Conservation (phyloP, 1,140 invertebrate species). For the Caerostris darwini region DNA sequence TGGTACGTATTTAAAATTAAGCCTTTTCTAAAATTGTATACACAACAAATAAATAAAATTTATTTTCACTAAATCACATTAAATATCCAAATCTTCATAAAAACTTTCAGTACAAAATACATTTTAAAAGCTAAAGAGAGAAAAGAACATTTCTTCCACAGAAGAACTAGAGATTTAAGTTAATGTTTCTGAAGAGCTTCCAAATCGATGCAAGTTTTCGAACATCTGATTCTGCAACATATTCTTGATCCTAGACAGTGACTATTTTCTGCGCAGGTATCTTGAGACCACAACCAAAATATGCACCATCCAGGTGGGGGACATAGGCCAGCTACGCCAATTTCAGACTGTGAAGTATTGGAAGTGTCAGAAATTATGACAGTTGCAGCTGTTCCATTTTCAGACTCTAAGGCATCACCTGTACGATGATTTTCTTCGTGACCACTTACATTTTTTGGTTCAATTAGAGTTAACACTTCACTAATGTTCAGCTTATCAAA, state of each 20-base stretch:
- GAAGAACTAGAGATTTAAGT: no score
- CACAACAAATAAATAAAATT: no score
- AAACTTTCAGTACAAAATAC: no score
- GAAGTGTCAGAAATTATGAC: not conserved
- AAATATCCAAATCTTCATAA: no score
- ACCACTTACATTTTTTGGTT: not conserved
- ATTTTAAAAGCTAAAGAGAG: no score
- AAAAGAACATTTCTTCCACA: no score
- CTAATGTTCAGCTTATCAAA: no score
- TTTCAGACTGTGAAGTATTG: not conserved
- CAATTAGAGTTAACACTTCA: not conserved
- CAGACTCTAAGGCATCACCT: not conserved
- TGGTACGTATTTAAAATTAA: no score
- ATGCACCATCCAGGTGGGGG: constrained; percentile 31
- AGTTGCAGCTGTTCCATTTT: not conserved
- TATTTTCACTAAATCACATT: no score
- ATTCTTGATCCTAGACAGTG: constrained; percentile 29
- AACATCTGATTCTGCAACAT: constrained; percentile 58
- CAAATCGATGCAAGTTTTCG: constrained; percentile 55
- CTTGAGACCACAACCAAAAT: constrained; percentile 42
- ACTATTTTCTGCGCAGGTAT: constrained; percentile 32
- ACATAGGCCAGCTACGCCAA: not conserved
- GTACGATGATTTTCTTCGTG: not conserved
- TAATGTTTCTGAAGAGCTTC: not conserved
- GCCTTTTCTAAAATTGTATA: no score